Conservation (phyloP, 2,113 vertebrate species). For the Scomber scombrus region DNA sequence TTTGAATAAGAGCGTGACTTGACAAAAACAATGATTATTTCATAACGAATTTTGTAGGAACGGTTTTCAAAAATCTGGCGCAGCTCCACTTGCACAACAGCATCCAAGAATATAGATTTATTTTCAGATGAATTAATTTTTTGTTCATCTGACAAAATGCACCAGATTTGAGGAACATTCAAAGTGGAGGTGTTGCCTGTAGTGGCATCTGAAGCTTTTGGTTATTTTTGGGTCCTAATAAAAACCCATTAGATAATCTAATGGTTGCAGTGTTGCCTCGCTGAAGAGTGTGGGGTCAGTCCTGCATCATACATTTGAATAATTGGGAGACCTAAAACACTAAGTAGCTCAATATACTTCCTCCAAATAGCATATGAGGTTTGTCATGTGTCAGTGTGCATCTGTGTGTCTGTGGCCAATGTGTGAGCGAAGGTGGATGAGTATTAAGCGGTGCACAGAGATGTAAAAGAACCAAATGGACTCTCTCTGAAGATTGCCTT, state of each 20-base stretch:
- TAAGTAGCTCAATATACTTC: constrained; percentile 60
- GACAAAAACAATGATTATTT: constrained; percentile 22
- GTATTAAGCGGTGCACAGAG: constrained; percentile 48
- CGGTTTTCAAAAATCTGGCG: constrained; percentile 29
- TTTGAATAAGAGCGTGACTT: constrained; percentile 6
- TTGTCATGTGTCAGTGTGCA: constrained; percentile 79
- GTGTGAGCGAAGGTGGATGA: constrained; percentile 70
- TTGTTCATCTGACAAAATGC: constrained; percentile 44
- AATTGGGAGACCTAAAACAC: constrained; percentile 67
- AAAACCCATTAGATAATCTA: constrained; percentile 48
- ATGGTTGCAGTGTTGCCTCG: constrained; percentile 52
- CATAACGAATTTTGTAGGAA: constrained; percentile 25
- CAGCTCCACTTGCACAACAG: constrained; percentile 16
- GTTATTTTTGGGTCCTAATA: constrained; percentile 25
- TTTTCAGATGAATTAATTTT: constrained; percentile 36
- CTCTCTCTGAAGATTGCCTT: constrained; percentile 59
- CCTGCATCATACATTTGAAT: constrained; percentile 74
- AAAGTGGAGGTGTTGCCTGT: constrained; percentile 46
- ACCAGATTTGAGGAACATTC: constrained; percentile 25
- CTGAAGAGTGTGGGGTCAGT: constrained; percentile 54
- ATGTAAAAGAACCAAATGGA: constrained; percentile 65
- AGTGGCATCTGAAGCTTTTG: constrained; percentile 24
- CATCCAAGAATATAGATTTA: constrained; percentile 44
- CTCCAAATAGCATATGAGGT: constrained; percentile 67
- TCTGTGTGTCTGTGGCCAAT: constrained; percentile 52